Base-by-base conservation (phyloP, 2,113 vertebrate genomes). In the Chamaetylas fuelleborni region DNA sequence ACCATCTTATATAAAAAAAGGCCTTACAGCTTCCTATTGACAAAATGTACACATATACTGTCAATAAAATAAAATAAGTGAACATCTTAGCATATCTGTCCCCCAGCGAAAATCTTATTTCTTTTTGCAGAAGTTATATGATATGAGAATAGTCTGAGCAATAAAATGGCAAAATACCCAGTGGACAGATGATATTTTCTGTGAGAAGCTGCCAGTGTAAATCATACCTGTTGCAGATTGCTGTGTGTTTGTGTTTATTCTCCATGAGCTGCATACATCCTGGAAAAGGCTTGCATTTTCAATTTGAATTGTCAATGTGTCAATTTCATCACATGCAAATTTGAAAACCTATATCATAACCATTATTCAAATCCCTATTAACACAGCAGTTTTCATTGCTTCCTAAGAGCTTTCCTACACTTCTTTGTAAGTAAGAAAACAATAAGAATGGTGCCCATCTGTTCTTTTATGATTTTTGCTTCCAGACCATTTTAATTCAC, bases 251-350 rank as follows among this genome's bases (percentile, higher is more conserved):
- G 31, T 90, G 50, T 87, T 95, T 95, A 69, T 84, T 87, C 36
- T 92, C 42, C 6, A 10, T 22, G 31, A 95, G 50, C 38, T 6
- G 4, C 33, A 85, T 26, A 69, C 24, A 70, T 61, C 45, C 33
- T 94, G 87, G 34, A 88, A 95, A 85, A 80, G 45, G 58, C 18
- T 91, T 85, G 62, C 47, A 66, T 92, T 90, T 91, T 79, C 62
- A 82, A 58, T 82, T 57, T 43, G 79, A 95, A 73, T 85, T 91
- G 45, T 61, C 50, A 95, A 72, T 53, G 42, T 80, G 62, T 70
- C 71, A 95, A 91, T 94, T 92, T 88, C 43, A 94, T 53, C 47
- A 94, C 74, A 86, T 73, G 62, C 38, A 70, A 87, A 95, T 86
- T 77, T 25, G 87, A 80, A 94, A 94, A 62, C 14, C 14, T 85